Percentiles rank a stretch among this genome's conserved stretches.
Conservation (phyloP, 35 echinoderm and acorn worm genomes). For the Stichopus chloronotus region DNA sequence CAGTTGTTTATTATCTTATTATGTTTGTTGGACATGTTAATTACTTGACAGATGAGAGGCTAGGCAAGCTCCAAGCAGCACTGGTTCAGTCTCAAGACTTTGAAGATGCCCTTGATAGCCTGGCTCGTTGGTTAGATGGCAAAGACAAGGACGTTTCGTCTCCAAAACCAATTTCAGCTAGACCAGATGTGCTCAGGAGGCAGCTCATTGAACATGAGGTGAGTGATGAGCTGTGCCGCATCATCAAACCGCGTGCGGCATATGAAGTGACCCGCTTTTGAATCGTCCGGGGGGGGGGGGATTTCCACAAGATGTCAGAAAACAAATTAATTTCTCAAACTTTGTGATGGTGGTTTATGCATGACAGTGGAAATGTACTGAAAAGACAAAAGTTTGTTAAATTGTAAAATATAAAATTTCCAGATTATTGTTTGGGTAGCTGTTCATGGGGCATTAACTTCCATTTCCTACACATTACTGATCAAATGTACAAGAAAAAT, state of each 20-base stretch:
- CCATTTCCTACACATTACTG: too few relatives aligned
- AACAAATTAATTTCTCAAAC: too few relatives aligned
- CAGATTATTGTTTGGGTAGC: too few relatives aligned
- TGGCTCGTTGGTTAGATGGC: slow-evolving; percentile 81
- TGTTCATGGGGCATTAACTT: too few relatives aligned
- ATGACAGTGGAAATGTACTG: too few relatives aligned
- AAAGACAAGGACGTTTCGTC: slow-evolving; percentile 77
- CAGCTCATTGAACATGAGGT: slow-evolving; percentile 98
- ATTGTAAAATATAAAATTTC: too few relatives aligned
- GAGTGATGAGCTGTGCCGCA: not conserved
- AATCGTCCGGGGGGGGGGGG: not conserved
- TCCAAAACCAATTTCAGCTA: slow-evolving; percentile 89
- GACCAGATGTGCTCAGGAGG: slow-evolving; percentile 87
- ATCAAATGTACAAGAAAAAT: too few relatives aligned
- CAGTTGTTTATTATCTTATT: too few relatives aligned
- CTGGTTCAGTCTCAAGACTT: slow-evolving; percentile 94
- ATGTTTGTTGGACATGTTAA: too few relatives aligned
- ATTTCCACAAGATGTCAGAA: too few relatives aligned
- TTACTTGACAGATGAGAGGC: slow-evolving; percentile 85
- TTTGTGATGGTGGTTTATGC: too few relatives aligned
- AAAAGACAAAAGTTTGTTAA: too few relatives aligned
- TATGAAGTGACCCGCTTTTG: not conserved
- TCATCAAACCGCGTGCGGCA: not conserved
- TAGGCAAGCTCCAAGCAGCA: slow-evolving; percentile 95
- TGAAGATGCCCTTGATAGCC: slow-evolving; percentile 86